A percentile compares a stretch with the other conserved stretches of the same genome.
phyloP scores from a whole-genome alignment of 2,888 invertebrate genomes.

The Lomographa bimaculata region DNA sequence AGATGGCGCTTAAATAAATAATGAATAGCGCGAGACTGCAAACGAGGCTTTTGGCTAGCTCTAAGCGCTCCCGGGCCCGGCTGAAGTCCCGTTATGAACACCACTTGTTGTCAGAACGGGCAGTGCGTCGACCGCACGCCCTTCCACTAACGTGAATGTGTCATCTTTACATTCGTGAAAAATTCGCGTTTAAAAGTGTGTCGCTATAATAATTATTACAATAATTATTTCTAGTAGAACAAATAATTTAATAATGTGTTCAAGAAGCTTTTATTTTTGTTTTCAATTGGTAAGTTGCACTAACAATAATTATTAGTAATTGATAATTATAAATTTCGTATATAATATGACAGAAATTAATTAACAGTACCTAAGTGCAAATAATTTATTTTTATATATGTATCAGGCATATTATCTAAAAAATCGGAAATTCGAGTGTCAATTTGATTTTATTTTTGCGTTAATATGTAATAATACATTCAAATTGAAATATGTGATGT shows the following conservation, averaged over 20 bases:
- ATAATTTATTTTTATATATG: no score
- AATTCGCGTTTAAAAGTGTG: conserved; percentile 71
- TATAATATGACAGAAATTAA: no score
- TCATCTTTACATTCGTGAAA: conserved; percentile 67
- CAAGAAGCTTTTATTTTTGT: conserved; percentile 55
- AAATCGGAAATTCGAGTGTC: no score
- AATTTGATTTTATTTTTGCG: no score
- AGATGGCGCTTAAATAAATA: conserved; percentile 63
- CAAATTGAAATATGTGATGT: no score
- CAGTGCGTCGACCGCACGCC: conserved; percentile 82
- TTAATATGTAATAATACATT: no score
- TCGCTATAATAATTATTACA: conserved; percentile 42
- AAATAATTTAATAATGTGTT: conserved; percentile 55
- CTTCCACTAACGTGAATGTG: conserved; percentile 76
- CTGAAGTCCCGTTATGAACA: conserved; percentile 80
- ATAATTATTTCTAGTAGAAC: conserved; percentile 46
- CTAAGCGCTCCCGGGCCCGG: conserved; percentile 33
- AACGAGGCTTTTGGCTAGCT: conserved; percentile 46
- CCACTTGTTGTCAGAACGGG: conserved; percentile 79
- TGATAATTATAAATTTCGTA: no score
- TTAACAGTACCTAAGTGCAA: no score
- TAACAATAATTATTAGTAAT: no score
- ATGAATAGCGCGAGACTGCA: conserved; percentile 40
- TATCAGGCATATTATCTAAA: no score
- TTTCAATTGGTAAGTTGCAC: conserved; percentile 69